Conservation (phyloP, 2,888 invertebrate genomes). For the Volucella inanis region DNA sequence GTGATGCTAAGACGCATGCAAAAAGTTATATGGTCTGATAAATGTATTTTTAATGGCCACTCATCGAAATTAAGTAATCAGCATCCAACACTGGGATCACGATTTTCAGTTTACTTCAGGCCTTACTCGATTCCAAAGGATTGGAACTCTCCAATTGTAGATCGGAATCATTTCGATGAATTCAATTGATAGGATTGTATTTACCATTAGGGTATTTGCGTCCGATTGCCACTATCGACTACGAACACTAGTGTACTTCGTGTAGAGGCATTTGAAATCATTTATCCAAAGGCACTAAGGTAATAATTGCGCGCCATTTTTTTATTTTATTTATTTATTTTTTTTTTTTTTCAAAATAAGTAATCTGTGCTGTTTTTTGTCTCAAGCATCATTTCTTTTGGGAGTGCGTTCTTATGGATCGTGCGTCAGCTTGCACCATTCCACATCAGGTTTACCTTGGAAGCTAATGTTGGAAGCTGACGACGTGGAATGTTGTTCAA, state of each 20-base stretch:
- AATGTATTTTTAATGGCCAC: slow-evolving; percentile 42
- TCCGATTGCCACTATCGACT: slow-evolving; percentile 29
- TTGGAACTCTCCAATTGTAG: slow-evolving; percentile 31
- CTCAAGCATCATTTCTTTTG: slow-evolving; percentile 51
- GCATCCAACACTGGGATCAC: slow-evolving; percentile 56
- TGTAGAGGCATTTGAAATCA: slow-evolving; percentile 53
- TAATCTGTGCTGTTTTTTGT: slow-evolving; percentile 46
- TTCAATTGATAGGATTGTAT: slow-evolving; percentile 60
- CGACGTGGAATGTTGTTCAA: slow-evolving; percentile 56
- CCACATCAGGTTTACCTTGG: slow-evolving; percentile 56
- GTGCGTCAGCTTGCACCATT: slow-evolving; percentile 53
- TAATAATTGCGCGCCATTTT: slow-evolving; percentile 63
- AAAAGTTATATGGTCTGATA: slow-evolving; percentile 41
- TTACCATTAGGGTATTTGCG: slow-evolving; percentile 50
- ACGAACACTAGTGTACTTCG: slow-evolving; percentile 20
- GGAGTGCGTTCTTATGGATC: slow-evolving; percentile 54
- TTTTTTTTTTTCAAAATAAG: slow-evolving; percentile 59
- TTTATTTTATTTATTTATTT: too few species aligned
- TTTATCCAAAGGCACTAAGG: slow-evolving; percentile 56
- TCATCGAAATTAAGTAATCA: slow-evolving; percentile 41
- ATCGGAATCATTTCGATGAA: slow-evolving; percentile 50
- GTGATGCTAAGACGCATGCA: slow-evolving; percentile 11
- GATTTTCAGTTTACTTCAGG: slow-evolving; percentile 41
- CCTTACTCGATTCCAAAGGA: slow-evolving; percentile 33
- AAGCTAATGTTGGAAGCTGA: slow-evolving; percentile 34